Conservation (phyloP, 2,797 vertebrate genomes). For the Scolopax bukidnonensis region DNA sequence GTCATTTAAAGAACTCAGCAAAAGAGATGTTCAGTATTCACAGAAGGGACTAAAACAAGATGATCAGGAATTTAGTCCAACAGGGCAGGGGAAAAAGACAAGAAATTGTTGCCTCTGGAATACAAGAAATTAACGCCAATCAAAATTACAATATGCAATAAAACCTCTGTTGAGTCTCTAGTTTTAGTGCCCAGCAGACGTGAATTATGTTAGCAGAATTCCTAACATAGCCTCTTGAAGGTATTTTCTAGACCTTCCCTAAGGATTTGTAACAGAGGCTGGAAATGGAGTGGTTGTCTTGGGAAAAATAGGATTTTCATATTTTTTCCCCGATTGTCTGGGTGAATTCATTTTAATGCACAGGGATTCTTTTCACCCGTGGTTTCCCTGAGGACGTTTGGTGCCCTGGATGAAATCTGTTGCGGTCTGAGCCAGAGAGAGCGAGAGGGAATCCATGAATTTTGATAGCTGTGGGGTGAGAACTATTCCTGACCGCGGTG, state of each 20-base stretch:
- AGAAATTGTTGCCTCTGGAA: neutral
- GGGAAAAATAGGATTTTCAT: conserved; percentile 23
- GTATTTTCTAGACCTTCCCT: neutral
- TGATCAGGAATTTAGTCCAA: neutral
- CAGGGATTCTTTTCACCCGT: neutral
- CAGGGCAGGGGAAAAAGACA: neutral
- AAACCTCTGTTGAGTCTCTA: neutral
- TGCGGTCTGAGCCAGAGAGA: neutral
- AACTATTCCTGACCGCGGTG: neutral
- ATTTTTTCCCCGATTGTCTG: neutral
- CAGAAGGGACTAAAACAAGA: neutral
- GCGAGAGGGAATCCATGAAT: neutral
- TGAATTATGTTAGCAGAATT: neutral
- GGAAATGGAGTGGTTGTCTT: neutral
- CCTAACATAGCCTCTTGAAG: neutral
- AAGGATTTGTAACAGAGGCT: neutral
- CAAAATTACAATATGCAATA: neutral
- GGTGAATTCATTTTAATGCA: conserved; percentile 15
- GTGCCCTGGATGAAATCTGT: neutral
- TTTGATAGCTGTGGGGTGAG: neutral
- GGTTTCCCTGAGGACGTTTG: conserved; percentile 6
- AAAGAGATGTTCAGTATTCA: neutral
- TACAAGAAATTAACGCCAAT: neutral
- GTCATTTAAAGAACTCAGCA: neutral
- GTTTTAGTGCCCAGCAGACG: neutral